Evolutionary conservation across 2,888 invertebrate species (phyloP).

Genomic region (Pachymerium ferrugineum): DNA sequence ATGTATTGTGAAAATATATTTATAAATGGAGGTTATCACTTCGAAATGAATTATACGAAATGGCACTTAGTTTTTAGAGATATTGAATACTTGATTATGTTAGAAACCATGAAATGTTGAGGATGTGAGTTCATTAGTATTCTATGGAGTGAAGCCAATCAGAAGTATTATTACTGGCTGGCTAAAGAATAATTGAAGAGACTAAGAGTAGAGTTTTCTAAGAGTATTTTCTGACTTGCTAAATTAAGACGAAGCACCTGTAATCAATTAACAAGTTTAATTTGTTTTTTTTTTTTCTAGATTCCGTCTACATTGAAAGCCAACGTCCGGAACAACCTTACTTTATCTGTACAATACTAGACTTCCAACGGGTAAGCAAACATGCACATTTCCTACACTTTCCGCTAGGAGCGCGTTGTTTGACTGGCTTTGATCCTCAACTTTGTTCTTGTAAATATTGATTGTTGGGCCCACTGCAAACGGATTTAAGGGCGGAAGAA

Average conservation of each 20-base stretch:
- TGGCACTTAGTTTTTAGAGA: too few relatives aligned
- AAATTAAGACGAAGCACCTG: background rate
- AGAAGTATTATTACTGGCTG: too few relatives aligned
- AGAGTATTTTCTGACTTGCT: background rate
- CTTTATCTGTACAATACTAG: conserved; percentile 49
- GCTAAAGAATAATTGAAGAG: too few relatives aligned
- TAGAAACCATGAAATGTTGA: too few relatives aligned
- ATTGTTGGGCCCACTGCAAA: conserved; percentile 18
- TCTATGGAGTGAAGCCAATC: too few relatives aligned
- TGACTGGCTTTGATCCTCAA: conserved; percentile 3
- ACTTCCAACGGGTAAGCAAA: conserved; percentile 48
- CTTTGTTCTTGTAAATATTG: conserved; percentile 21
- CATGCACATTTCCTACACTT: background rate
- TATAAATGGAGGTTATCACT: too few relatives aligned
- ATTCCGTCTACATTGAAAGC: conserved; percentile 50
- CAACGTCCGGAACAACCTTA: conserved; percentile 49
- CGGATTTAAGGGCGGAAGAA: conserved; percentile 21
- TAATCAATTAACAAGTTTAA: background rate
- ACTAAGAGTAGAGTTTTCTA: too few relatives aligned
- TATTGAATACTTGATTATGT: too few relatives aligned
- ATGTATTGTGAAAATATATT: too few relatives aligned
- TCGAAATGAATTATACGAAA: too few relatives aligned
- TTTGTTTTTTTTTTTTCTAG: conserved; percentile 41
- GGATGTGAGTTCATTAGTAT: too few relatives aligned
- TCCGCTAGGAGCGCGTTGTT: background rate